Evolutionary conservation across 2,888 invertebrate species (phyloP).

Genomic region (Blera fallax): DNA sequence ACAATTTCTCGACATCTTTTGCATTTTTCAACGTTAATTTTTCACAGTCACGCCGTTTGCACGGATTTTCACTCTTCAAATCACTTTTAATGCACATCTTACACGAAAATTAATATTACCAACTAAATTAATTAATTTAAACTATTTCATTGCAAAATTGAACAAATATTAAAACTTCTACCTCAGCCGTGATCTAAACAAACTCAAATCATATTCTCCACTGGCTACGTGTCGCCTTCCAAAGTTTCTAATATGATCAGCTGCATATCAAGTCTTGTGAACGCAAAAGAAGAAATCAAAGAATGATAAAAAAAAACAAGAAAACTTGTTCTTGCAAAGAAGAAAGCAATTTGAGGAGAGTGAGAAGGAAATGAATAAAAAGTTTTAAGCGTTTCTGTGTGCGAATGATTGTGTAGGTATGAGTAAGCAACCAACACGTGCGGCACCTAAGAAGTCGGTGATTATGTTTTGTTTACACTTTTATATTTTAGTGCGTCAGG

Average conservation of each 20-base stretch:
- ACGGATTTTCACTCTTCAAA: conserved; percentile 16
- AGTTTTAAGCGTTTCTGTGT: neutral
- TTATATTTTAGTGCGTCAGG: neutral
- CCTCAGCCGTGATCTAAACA: neutral
- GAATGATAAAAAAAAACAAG: conserved; percentile 13
- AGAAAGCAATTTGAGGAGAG: neutral
- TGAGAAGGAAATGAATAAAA: neutral
- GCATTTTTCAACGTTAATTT: neutral
- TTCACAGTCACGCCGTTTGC: conserved; percentile 15
- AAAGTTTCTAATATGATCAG: conserved; percentile 23
- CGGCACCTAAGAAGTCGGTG: neutral
- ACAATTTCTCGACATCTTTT: conserved; percentile 69
- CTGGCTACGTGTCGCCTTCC: conserved; percentile 52
- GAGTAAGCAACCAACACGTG: neutral
- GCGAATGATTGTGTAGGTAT: neutral
- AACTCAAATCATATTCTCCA: conserved; percentile 28
- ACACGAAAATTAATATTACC: conserved; percentile 6
- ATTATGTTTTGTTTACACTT: neutral
- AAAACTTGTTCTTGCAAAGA: conserved; percentile 52
- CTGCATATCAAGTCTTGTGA: conserved; percentile 21
- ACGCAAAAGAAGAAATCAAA: conserved; percentile 16
- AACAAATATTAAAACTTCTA: neutral
- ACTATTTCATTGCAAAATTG: conserved; percentile 17
- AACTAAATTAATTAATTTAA: neutral
- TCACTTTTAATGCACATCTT: conserved; percentile 49